Evolutionary conservation across 2,888 invertebrate genomes (phyloP), one percentile per base, ranked within the genome.

Genomic region (Entomobrya proxima): DNA sequence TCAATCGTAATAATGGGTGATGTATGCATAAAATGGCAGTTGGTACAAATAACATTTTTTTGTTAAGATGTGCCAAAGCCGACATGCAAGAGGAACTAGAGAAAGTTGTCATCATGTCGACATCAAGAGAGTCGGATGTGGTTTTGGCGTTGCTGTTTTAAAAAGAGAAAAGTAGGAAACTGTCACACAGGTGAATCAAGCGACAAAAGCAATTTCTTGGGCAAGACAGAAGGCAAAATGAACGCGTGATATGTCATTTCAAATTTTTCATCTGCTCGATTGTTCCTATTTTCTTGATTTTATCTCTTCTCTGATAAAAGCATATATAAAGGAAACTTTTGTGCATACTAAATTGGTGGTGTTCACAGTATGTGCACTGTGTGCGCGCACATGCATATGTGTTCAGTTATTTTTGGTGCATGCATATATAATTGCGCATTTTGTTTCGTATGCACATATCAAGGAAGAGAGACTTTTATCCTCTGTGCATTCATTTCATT

Each of bases 101-200:
- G 79, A 80, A 72, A 69, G 69, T 80, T 67, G 75, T 55, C 2
- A 2, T 1, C 44, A 61, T 30, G 44, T 61, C 37, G 35, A 37
- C n/a, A n/a, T 37, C 18, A 37, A 21, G 11, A 64, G 35, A 52
- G 40, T 78, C 5, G 67, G 15, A 61, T 7, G 6, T 21, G 5
- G 21, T 69, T 40, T 11, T 32, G 72, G 21, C 13, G 78, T 78
- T 37, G 40, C 15, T n/a, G n/a, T n/a, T n/a, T n/a, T n/a, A 67
- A 67, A 67, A 44, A 55, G 74, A 52, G 55, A 76, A 82, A 82
- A 82, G 82, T 82, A 82, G 82, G 82, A 82, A 61, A 75, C 76
- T 82, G 75, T 61, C 77, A 77, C 77, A 77, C 32, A 44, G 55
- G 24, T 21, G 40, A 69, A 21, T 67, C 40, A 69, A 69, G 67